phyloP scores from a whole-genome alignment of 2,113 vertebrate species.

The Misgurnus mizolepis region DNA sequence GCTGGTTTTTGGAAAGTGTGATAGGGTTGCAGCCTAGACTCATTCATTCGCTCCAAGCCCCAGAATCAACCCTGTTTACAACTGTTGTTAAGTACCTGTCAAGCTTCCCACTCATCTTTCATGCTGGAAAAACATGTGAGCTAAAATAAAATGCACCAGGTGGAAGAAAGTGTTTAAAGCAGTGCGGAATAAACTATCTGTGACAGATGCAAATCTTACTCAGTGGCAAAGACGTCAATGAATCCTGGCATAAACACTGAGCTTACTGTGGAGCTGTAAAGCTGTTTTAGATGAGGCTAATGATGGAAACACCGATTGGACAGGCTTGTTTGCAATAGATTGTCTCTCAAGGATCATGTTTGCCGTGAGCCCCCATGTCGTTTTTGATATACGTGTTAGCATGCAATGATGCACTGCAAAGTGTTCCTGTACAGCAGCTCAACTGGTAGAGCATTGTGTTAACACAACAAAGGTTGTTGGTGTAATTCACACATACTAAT shows the following conservation, averaged over 20 bases:
- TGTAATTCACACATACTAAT: too few relatives aligned
- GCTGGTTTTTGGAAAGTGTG: constrained; percentile 66
- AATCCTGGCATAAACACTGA: neutral
- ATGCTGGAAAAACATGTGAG: constrained; percentile 69
- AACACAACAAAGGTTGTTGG: too few relatives aligned
- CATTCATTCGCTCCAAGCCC: constrained; percentile 61
- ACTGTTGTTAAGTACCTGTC: constrained; percentile 72
- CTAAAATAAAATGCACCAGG: constrained; percentile 46
- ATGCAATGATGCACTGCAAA: too few relatives aligned
- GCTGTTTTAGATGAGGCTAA: neutral
- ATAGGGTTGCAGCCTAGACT: constrained; percentile 64
- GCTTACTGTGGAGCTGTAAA: neutral
- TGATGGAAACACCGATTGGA: neutral
- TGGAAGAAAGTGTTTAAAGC: constrained; percentile 56
- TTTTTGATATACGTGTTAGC: too few relatives aligned
- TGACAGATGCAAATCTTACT: constrained; percentile 50
- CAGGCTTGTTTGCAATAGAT: too few relatives aligned
- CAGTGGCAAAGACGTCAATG: constrained; percentile 39
- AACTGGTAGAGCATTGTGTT: too few relatives aligned
- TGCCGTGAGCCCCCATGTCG: too few relatives aligned
- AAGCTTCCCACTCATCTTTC: constrained; percentile 60
- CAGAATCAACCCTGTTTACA: constrained; percentile 63
- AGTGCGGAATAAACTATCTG: constrained; percentile 52
- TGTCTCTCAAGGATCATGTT: too few relatives aligned
- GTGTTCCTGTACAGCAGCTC: neutral